These are phyloP conservation scores for Haemorhous mexicanus DNA, from an alignment of 2,113 vertebrate species.

Conservation along the genomic window DNA sequence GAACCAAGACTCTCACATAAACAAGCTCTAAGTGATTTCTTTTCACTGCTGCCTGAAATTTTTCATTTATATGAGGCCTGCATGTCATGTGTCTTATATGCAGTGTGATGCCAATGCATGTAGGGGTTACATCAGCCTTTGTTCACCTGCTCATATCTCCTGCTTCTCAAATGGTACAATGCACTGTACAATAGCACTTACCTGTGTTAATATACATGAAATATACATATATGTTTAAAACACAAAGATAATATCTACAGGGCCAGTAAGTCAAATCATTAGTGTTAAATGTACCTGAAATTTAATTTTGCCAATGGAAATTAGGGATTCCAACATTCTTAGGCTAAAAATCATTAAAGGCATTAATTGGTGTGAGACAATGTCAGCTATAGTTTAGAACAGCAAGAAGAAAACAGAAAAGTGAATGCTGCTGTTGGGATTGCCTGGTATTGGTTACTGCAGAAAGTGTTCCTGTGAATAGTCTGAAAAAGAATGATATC, in stretches of 20 bases:
- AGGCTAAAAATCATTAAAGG: background rate
- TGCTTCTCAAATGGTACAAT: background rate
- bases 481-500: background rate
- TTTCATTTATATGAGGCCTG: background rate
- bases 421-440: background rate
- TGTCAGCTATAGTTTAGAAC: background rate
- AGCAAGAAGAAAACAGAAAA: background rate
- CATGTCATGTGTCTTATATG: background rate
- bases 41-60: background rate
- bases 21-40: constrained; percentile 3
- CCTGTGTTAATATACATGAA: background rate
- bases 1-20: constrained; percentile 50
- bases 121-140: background rate
- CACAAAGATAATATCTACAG: background rate
- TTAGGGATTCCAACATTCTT: background rate
- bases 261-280: background rate
- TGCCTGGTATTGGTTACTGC: background rate
- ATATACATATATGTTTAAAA: background rate
- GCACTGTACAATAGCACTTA: background rate
- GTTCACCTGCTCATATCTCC: background rate
- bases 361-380: background rate
- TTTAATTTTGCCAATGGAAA: background rate
- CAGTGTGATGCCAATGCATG: background rate
- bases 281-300: background rate
- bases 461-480: background rate